phyloP scores from a whole-genome alignment of 2,797 vertebrate genomes.

The Gallinago stenura region DNA sequence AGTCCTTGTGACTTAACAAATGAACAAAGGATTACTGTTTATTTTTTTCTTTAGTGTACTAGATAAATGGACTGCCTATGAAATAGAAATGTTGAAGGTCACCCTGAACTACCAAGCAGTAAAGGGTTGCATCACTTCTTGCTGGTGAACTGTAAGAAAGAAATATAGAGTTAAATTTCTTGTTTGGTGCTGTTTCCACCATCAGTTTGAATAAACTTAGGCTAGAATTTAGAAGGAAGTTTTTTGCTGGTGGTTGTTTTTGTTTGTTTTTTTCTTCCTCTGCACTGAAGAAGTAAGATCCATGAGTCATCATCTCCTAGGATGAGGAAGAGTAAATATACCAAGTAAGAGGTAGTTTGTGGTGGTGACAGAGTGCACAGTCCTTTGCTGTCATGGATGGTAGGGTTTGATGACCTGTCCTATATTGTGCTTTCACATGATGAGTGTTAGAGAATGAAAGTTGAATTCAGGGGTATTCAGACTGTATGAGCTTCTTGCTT shows the following conservation, averaged over 20 bases:
- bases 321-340: background rate
- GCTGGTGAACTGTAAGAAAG: background rate
- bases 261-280: background rate
- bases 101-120: background rate
- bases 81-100: slow-evolving; percentile 28
- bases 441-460: background rate
- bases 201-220: background rate
- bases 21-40: background rate
- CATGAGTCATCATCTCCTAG: background rate
- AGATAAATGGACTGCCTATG: slow-evolving; percentile 30
- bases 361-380: background rate
- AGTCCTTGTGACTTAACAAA: slow-evolving; percentile 33
- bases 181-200: background rate
- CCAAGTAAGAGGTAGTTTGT: background rate
- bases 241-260: background rate
- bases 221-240: background rate
- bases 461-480: background rate
- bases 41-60: background rate
- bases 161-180: background rate
- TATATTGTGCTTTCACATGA: background rate
- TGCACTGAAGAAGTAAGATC: background rate
- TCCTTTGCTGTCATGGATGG: background rate
- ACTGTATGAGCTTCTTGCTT: background rate
- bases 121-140: background rate
- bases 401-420: background rate